Evolutionary conservation across 2,888 invertebrate genomes (phyloP).

Genomic region (Acanthosepion lycidas): DNA sequence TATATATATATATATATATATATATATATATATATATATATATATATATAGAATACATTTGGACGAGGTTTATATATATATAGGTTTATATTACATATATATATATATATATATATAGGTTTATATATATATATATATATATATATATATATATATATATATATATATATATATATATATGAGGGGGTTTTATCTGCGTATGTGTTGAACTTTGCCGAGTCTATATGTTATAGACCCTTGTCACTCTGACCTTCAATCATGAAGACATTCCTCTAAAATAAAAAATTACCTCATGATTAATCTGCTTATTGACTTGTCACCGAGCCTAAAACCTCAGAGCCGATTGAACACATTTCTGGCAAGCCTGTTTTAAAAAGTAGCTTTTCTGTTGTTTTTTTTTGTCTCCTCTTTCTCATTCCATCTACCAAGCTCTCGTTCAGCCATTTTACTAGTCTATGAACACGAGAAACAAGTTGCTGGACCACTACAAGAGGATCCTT

Average conservation of each 20-base stretch:
- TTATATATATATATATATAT: too few relatives aligned
- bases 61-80: too few relatives aligned
- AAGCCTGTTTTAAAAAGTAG: not conserved
- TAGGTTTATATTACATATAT: too few relatives aligned
- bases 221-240: not conserved
- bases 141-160: too few relatives aligned
- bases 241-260: not conserved
- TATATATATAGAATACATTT: too few relatives aligned
- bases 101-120: too few relatives aligned
- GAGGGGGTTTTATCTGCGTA: too few relatives aligned
- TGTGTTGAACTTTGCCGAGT: too few relatives aligned
- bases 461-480: not conserved
- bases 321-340: not conserved
- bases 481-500: not conserved
- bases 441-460: not conserved
- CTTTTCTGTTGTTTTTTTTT: not conserved
- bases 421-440: not conserved
- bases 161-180: too few relatives aligned
- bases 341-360: not conserved
- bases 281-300: not conserved
- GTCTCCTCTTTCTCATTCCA: accelerated
- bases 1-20: too few relatives aligned
- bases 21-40: too few relatives aligned
- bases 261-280: not conserved
- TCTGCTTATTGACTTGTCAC: not conserved